A percentile compares a stretch with the other conserved stretches of the same genome.
Conservation (phyloP, 2,888 invertebrate species). For the Tuta absoluta region DNA sequence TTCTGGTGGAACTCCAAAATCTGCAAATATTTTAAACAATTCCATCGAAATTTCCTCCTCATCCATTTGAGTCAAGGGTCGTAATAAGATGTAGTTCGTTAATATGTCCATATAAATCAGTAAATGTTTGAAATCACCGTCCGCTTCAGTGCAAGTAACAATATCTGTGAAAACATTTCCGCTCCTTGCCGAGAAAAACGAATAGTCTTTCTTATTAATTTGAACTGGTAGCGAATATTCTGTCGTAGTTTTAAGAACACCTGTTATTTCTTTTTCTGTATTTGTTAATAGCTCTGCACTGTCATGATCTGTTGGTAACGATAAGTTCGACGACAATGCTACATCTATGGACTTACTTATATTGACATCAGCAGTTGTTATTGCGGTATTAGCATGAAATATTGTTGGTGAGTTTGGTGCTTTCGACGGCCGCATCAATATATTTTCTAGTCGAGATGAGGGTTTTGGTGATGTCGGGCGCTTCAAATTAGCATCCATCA, state of each 20-base stretch:
- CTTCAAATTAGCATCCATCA: no score
- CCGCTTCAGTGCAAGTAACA: not conserved
- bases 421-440: no score
- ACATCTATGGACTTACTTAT: no score
- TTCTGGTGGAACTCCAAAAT: slow-evolving; percentile 8
- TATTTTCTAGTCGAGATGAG: no score
- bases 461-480: no score
- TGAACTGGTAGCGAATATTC: not conserved
- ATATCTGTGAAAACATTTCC: not conserved
- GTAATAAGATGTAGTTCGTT: not conserved
- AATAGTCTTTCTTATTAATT: not conserved
- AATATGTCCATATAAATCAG: not conserved
- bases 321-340: no score
- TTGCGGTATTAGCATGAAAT: no score
- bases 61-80: not conserved
- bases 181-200: not conserved
- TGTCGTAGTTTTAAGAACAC: not conserved
- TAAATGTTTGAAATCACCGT: not conserved
- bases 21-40: slow-evolving; percentile 12
- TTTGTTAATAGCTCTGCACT: no score
- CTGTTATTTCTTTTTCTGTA: not conserved
- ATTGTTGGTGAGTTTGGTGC: no score
- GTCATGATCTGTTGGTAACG: no score
- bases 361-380: no score
- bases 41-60: not conserved